These are phyloP conservation scores for Plebejus melissa DNA, from an alignment of 2,888 invertebrate species.

Conservation along the genomic window DNA sequence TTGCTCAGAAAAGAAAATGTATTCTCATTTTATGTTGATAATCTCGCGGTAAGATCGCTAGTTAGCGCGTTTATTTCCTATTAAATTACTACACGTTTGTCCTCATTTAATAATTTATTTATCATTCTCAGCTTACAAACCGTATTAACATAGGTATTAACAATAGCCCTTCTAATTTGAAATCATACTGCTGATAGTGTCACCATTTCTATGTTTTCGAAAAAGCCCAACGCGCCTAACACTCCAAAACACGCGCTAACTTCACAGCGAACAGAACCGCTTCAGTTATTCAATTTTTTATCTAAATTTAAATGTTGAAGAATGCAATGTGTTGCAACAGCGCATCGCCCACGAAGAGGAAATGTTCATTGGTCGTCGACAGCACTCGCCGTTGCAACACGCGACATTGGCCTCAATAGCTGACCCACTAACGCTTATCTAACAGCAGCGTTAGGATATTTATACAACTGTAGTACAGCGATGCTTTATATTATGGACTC, in stretches of 20 bases:
- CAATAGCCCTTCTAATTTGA: neutral
- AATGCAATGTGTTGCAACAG: slow-evolving; percentile 32
- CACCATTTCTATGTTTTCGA: neutral
- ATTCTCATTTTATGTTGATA: neutral
- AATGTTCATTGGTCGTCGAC: slow-evolving; percentile 57
- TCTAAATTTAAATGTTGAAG: slow-evolving; percentile 39
- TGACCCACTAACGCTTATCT: slow-evolving; percentile 72
- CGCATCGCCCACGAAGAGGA: slow-evolving; percentile 53
- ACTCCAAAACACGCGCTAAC: neutral
- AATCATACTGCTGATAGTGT: neutral
- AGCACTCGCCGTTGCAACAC: slow-evolving; percentile 63
- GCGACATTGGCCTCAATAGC: slow-evolving; percentile 70
- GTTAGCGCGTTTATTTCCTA: too few relatives aligned
- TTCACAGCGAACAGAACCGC: neutral
- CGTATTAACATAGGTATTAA: neutral
- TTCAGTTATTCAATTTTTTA: neutral
- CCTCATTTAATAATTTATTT: too few relatives aligned
- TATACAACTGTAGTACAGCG: slow-evolving; percentile 32
- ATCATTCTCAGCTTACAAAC: neutral
- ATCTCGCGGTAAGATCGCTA: neutral
- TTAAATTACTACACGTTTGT: too few relatives aligned
- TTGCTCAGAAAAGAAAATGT: too few relatives aligned
- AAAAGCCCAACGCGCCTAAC: neutral
- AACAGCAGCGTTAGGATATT: slow-evolving; percentile 44
- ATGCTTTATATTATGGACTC: neutral